Evolutionary conservation across 2,888 invertebrate species (phyloP).

Genomic region (Leptopilina myrica): DNA sequence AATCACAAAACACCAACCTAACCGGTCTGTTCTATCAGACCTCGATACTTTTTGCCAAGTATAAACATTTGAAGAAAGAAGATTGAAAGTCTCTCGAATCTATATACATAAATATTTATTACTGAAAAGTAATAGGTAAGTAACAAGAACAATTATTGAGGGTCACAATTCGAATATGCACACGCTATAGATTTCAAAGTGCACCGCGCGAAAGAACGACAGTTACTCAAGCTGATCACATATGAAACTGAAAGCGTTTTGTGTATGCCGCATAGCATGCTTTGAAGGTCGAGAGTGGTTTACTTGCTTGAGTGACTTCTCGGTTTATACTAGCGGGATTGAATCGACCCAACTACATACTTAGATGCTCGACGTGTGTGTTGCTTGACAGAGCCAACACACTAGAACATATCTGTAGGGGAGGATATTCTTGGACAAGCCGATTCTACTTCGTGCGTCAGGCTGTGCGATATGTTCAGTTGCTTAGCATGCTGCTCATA

Average conservation of each 20-base stretch:
- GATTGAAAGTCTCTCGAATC: background rate
- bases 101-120: no score
- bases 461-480: background rate
- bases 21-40: background rate
- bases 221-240: slow-evolving; percentile 10
- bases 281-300: slow-evolving; percentile 27
- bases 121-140: no score
- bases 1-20: background rate
- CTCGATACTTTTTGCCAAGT: background rate
- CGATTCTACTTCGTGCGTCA: slow-evolving; percentile 65
- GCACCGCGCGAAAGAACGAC: slow-evolving; percentile 22
- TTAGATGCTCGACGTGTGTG: slow-evolving; percentile 62
- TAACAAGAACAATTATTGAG: background rate
- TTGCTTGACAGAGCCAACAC: slow-evolving; percentile 60
- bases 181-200: slow-evolving; percentile 1
- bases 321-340: slow-evolving; percentile 21
- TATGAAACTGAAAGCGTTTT: slow-evolving; percentile 13
- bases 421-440: slow-evolving; percentile 70
- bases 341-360: slow-evolving; percentile 56
- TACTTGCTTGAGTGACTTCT: slow-evolving; percentile 35
- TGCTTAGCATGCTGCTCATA: slow-evolving; percentile 3
- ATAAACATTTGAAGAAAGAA: slow-evolving; percentile 7
- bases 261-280: background rate
- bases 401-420: slow-evolving; percentile 31
- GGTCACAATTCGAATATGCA: background rate